Conservation (phyloP, 2,888 invertebrate genomes). For the Doris montereyensis region DNA sequence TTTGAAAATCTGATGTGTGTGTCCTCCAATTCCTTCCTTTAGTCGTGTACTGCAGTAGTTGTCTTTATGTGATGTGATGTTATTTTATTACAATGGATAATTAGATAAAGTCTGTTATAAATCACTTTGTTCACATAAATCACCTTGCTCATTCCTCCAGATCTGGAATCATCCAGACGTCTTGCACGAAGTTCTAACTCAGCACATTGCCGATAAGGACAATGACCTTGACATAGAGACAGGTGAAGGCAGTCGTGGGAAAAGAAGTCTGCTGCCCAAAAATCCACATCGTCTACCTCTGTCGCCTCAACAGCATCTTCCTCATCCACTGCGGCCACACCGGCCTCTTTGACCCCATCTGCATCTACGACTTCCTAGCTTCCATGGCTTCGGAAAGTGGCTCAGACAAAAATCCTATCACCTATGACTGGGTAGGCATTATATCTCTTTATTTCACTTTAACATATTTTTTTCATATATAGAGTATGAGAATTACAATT, state of each 20-base stretch:
- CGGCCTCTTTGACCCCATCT: constrained; percentile 37
- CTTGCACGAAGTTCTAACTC: constrained; percentile 66
- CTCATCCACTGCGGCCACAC: neutral
- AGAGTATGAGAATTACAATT: too few relatives aligned
- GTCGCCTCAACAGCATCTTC: neutral
- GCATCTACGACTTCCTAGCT: constrained; percentile 37
- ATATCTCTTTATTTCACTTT: neutral
- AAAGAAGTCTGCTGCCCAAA: too few relatives aligned
- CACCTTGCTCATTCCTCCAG: too few relatives aligned
- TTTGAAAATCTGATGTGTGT: too few relatives aligned
- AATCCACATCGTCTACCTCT: constrained; percentile 26
- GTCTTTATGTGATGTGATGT: too few relatives aligned
- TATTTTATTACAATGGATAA: too few relatives aligned
- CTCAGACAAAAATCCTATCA: constrained; percentile 48
- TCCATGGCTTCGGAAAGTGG: constrained; percentile 40
- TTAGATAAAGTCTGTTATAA: too few relatives aligned
- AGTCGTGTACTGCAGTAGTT: too few relatives aligned
- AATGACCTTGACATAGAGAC: constrained; percentile 71
- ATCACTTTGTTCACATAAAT: too few relatives aligned
- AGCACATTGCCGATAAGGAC: constrained; percentile 64
- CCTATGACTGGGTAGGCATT: constrained; percentile 61
- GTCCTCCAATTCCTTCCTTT: too few relatives aligned
- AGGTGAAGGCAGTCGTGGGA: constrained; percentile 51
- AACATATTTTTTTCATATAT: neutral
- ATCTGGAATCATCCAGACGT: constrained; percentile 76